Conservation (phyloP, 2,888 invertebrate genomes). For the Ochropacha duplaris region DNA sequence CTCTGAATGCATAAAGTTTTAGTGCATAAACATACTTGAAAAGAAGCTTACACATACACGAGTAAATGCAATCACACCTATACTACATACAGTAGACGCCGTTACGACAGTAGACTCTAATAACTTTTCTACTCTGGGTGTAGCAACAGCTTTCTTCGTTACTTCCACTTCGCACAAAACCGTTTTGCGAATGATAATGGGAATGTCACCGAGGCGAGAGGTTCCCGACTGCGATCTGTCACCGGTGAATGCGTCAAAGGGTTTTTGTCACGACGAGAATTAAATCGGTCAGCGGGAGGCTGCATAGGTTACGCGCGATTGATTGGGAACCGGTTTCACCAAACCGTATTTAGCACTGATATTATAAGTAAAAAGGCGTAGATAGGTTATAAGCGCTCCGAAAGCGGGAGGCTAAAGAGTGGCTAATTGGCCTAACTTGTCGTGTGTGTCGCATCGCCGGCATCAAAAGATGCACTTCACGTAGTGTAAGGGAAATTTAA, state of each 20-base stretch:
- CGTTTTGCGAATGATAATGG: slow-evolving; percentile 59
- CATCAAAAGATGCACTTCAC: no score
- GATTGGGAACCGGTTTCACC: slow-evolving; percentile 56
- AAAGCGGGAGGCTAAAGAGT: no score
- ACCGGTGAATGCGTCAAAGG: slow-evolving; percentile 74
- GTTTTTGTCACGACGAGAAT: slow-evolving; percentile 75
- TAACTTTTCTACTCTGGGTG: neutral
- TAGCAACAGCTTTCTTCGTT: slow-evolving; percentile 5
- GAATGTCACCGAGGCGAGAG: slow-evolving; percentile 65
- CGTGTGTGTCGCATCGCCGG: no score
- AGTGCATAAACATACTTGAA: no score
- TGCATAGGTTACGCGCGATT: slow-evolving; percentile 41
- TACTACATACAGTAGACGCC: no score
- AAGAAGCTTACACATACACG: neutral
- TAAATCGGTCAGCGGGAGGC: slow-evolving; percentile 77
- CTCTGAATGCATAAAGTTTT: no score
- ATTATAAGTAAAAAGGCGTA: neutral
- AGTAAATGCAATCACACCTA: no score
- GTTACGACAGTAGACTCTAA: neutral
- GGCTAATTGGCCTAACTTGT: no score
- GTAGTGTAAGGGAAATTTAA: no score
- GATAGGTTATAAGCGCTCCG: no score
- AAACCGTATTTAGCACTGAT: neutral
- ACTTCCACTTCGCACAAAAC: slow-evolving; percentile 31
- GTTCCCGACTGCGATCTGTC: slow-evolving; percentile 75